Base-by-base conservation (phyloP, 2,888 invertebrate species). In the Stenichneumon culpator region DNA sequence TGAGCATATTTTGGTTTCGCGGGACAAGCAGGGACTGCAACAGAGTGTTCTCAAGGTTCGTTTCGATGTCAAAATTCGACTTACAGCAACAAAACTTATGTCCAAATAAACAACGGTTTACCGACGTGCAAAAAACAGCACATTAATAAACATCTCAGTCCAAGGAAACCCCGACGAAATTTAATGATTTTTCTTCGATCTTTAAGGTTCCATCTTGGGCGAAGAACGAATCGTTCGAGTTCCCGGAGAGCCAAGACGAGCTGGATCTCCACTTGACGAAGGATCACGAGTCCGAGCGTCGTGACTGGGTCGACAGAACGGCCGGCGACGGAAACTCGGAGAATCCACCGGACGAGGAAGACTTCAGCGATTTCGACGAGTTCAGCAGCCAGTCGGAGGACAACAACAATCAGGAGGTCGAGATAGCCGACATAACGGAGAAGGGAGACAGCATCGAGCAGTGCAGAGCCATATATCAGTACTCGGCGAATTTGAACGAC, bases 11-110 rank as follows among this genome's bases (percentile, higher is more conserved):
- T 97, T 98, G 91, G 96, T 97, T 22, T 96, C 97, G 0, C 96
- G 98, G 89, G 99, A 99, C 94, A 98, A 98, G 91, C 98, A 98
- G 91, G 99, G 98, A 3, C 94, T 97, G 60, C 97, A 98, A 92
- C 97, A 98, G 92, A 98, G 97, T 90, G 96, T 98, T 88, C 94
- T 98, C 1, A 98, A 97, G 95, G 97, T 97, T 90, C 39, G 67
- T 57, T 28, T 77, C 9, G 50, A 19, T 73, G 36, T 36, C 3
- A 39, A 57, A 57, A 39, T 54, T 60, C 25, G n/a, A n/a, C 11
- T 60, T 57, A 1, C 16, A 25, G n/a, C 6, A n/a, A 22, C 7
- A 19, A 72, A 32, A 54, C 7, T 11, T 7, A 14, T 11, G 19
- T n/a, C 22, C 44, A 39, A 5, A 14, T 16, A 63, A 63, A 60